phyloP scores from a whole-genome alignment of 2,113 vertebrate species.

The Martes martes region DNA sequence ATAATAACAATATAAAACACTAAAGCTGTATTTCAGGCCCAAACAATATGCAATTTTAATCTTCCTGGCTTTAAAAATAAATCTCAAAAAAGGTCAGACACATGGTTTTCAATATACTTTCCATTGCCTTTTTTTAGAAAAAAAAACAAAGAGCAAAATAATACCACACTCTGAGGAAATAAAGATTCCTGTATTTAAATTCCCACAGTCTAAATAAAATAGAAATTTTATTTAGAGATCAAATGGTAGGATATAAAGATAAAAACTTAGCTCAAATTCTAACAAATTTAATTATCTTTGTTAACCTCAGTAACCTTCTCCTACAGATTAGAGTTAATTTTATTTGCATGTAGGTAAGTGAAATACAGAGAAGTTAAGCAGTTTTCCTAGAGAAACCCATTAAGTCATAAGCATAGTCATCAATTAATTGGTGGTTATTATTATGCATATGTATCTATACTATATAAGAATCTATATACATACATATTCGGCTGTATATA shows the following conservation, averaged over 20 bases:
- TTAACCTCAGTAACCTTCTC: not conserved
- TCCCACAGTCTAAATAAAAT: too few relatives aligned
- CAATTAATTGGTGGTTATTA: not conserved
- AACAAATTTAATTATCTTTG: constrained; percentile 1
- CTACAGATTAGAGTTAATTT: not conserved
- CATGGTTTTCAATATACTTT: constrained; percentile 30
- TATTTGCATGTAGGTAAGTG: not conserved
- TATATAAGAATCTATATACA: not conserved
- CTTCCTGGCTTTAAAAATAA: constrained; percentile 50
- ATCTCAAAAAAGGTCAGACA: constrained; percentile 17
- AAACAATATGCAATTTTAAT: constrained; percentile 69
- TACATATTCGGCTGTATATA: not conserved
- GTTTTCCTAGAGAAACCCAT: not conserved
- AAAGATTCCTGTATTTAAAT: too few relatives aligned
- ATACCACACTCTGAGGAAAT: not conserved
- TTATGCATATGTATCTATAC: not conserved
- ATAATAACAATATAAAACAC: constrained; percentile 62
- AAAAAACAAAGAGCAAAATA: not conserved
- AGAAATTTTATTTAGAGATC: not conserved
- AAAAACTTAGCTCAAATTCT: not conserved
- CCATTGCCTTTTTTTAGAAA: not conserved
- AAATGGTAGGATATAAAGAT: not conserved
- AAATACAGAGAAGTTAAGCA: not conserved
- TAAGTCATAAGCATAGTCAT: not conserved
- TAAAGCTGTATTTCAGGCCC: constrained; percentile 48